Evolutionary conservation across 2,888 invertebrate genomes (phyloP).

Genomic region (Phymatocera aterrima): DNA sequence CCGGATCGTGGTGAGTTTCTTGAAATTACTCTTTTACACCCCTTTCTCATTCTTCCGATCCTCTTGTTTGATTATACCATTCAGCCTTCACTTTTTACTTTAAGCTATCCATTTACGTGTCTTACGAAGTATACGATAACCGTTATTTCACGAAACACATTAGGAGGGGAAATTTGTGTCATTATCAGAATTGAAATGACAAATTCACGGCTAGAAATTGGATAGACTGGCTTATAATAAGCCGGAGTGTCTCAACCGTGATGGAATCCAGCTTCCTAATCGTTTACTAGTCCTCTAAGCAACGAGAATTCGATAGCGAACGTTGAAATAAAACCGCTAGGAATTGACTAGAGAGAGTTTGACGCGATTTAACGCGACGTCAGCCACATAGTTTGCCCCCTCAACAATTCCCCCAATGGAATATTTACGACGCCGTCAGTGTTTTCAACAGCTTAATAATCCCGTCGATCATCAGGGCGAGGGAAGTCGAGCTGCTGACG

Average conservation of each 20-base stretch:
- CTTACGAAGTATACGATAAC: background rate
- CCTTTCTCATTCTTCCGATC: background rate
- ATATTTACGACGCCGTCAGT: constrained; percentile 36
- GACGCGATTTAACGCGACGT: constrained; percentile 33
- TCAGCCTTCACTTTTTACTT: too few species aligned
- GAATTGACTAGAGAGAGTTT: background rate
- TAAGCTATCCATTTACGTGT: background rate
- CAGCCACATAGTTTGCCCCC: background rate
- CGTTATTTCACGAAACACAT: background rate
- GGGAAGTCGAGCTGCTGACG: background rate
- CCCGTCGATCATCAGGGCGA: constrained; percentile 32
- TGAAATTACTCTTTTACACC: background rate
- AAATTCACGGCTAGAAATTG: background rate
- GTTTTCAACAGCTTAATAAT: constrained; percentile 45
- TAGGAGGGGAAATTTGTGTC: too few species aligned
- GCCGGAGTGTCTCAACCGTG: background rate
- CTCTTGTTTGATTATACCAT: background rate
- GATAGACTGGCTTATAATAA: background rate
- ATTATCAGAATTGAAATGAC: background rate
- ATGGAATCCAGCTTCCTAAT: background rate
- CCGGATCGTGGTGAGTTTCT: constrained; percentile 52
- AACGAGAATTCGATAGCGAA: background rate
- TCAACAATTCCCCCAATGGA: constrained; percentile 7
- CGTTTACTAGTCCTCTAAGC: background rate
- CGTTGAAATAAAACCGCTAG: constrained; percentile 14